Percentiles rank a stretch among this genome's conserved stretches.
Conservation (phyloP, 2,113 vertebrate genomes). For the Phoenicopterus ruber region DNA sequence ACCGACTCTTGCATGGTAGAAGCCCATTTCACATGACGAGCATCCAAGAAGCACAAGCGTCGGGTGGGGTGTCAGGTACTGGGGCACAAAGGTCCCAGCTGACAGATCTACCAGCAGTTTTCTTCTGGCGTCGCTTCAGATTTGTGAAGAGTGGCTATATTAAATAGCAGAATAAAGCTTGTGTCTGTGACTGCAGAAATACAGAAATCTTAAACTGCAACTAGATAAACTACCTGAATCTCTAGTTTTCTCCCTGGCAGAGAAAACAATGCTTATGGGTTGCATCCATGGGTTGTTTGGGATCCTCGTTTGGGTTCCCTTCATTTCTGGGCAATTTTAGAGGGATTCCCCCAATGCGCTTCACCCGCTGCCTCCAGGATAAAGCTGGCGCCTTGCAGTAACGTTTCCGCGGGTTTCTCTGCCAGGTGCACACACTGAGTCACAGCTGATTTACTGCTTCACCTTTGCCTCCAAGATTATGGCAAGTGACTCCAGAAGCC, state of each 20-base stretch:
- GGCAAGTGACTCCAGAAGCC: background rate
- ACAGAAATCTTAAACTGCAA: background rate
- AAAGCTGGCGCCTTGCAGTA: background rate
- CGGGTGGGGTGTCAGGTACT: background rate
- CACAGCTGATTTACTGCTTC: background rate
- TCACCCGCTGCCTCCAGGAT: background rate
- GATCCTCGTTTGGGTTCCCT: background rate
- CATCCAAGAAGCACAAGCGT: background rate
- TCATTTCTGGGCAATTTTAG: background rate
- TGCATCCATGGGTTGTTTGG: background rate
- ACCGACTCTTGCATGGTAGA: rapidly evolving
- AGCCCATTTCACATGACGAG: background rate
- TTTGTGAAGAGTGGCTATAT: background rate
- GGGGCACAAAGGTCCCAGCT: background rate
- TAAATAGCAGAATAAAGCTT: background rate
- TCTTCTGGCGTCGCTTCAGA: background rate
- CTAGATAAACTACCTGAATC: background rate
- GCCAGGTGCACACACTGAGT: background rate
- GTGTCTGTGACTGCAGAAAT: background rate
- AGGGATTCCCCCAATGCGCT: background rate
- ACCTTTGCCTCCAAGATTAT: background rate
- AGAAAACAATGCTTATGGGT: background rate
- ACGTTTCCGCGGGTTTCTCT: background rate
- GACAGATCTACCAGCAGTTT: background rate
- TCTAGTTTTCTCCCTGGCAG: background rate